Base-by-base conservation (phyloP, 2,797 vertebrate genomes). In the Hozukius guyotensis region DNA sequence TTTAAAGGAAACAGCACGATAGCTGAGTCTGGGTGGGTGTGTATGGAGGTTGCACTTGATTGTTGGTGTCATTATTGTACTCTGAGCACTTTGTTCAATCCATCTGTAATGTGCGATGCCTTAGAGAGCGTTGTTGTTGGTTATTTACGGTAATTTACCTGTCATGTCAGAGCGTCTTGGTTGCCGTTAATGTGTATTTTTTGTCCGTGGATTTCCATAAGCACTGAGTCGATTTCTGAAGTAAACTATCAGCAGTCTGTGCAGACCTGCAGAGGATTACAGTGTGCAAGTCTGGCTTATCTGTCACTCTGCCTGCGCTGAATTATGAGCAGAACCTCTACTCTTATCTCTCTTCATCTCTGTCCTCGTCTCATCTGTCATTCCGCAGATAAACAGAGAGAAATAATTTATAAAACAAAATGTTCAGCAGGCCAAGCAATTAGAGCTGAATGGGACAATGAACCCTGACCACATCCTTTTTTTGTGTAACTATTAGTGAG, bases 261-360 rank as follows among this genome's bases (percentile, higher is more conserved):
- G 42, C 29, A 31, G 59, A 61, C 63, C 69, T 75, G 66, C 61
- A 34, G 62, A 55, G 72, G 64, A 87, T 83, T 82, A 82, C 11
- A 60, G 20, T 29, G 32, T 75, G 62, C 14, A 42, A 18, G 72
- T 49, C 24, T 69, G 64, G 29, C 52, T 78, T 81, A 81, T 85
- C 68, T 80, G 32, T 75, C 72, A 52, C 55, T 85, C 22, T 72
- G 29, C 25, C 46, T 14, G 32, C 5, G 27, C 11, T 64, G 59
- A 77, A 72, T 88, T 70, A 81, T 77, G 53, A 86, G 69, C 71
- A 82, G n/a, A 79, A 72, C 67, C 72, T 84, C 42, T 38, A 14
- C 22, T 72, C 36, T 80, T 75, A 76, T 77, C 61, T 78, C 24
- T 59, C 32, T 65, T 36, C 14, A 57, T 78, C 77, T 73, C 65